phyloP scores from a whole-genome alignment of 2,888 invertebrate genomes.

The Lepeophtheirus nordmannii region DNA sequence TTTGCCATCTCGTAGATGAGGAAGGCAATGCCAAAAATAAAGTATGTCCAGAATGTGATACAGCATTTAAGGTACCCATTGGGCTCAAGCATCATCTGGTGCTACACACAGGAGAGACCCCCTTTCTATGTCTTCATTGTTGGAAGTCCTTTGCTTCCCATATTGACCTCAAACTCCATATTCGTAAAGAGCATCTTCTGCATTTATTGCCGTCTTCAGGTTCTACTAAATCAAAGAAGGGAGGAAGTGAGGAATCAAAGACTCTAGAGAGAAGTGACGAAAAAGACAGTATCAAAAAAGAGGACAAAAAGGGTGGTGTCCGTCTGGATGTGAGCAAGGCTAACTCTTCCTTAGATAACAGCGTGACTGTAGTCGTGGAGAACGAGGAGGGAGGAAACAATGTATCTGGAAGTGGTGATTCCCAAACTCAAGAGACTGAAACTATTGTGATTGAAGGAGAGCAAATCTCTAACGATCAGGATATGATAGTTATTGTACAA shows the following conservation, averaged over 20 bases:
- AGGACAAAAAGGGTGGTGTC: too few species aligned
- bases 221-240: too few species aligned
- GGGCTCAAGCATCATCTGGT: constrained; percentile 21
- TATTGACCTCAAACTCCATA: constrained; percentile 22
- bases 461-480: constrained; percentile 7
- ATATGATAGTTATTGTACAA: constrained; percentile 20
- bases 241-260: too few species aligned
- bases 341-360: too few species aligned
- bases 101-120: constrained; percentile 15
- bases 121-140: constrained; percentile 20
- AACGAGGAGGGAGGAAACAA: too few species aligned
- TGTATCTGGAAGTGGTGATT: too few species aligned
- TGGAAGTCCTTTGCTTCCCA: constrained; percentile 22
- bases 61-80: constrained; percentile 21
- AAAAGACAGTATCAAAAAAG: too few species aligned
- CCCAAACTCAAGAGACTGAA: neutral
- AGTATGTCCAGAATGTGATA: constrained; percentile 21
- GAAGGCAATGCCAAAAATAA: constrained; percentile 19
- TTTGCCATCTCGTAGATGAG: constrained; percentile 20
- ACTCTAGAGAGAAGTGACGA: too few species aligned
- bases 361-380: too few species aligned
- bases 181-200: constrained; percentile 10
- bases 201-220: neutral
- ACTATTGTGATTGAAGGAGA: neutral
- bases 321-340: too few species aligned